Evolutionary conservation across 1,140 invertebrate genomes (phyloP).

Genomic region (Hylyphantes graminicola): DNA sequence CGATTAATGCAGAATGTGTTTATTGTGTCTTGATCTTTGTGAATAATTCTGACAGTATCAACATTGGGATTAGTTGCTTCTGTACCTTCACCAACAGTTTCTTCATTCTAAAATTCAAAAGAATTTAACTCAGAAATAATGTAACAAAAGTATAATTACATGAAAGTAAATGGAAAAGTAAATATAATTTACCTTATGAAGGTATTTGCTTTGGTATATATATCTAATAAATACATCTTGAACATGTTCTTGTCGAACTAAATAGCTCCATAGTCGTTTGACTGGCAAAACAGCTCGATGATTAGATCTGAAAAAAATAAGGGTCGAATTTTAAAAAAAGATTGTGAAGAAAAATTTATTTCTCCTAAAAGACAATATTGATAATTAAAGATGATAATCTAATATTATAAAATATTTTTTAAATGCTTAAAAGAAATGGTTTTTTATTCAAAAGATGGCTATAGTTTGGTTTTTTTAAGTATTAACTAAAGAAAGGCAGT

Average conservation of each 20-base stretch:
- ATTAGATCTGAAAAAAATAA: constrained; percentile 35
- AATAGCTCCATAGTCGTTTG: constrained; percentile 90
- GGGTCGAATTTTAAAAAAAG: neutral
- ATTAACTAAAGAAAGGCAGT: no score
- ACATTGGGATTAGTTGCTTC: constrained; percentile 25
- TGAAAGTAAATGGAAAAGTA: neutral
- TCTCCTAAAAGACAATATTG: neutral
- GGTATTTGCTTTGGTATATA: constrained; percentile 80
- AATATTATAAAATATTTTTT: neutral
- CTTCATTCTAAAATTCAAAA: constrained; percentile 31
- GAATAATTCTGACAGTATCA: constrained; percentile 88
- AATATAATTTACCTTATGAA: constrained; percentile 24
- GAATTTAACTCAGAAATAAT: neutral
- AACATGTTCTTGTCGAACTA: constrained; percentile 91
- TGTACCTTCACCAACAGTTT: constrained; percentile 4
- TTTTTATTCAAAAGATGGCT: no score
- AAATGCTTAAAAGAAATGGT: neutral
- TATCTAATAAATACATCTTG: constrained; percentile 96
- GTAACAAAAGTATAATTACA: no score
- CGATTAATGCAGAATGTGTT: constrained; percentile 96
- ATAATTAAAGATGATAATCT: neutral
- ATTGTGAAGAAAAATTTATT: neutral
- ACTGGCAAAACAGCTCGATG: constrained; percentile 80
- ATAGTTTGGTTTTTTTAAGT: no score
- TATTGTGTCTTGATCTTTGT: constrained; percentile 99